A percentile compares a stretch with the other conserved stretches of the same genome.
Evolutionary conservation across 2,113 vertebrate species (phyloP).

Genomic region (Rynchops niger): DNA sequence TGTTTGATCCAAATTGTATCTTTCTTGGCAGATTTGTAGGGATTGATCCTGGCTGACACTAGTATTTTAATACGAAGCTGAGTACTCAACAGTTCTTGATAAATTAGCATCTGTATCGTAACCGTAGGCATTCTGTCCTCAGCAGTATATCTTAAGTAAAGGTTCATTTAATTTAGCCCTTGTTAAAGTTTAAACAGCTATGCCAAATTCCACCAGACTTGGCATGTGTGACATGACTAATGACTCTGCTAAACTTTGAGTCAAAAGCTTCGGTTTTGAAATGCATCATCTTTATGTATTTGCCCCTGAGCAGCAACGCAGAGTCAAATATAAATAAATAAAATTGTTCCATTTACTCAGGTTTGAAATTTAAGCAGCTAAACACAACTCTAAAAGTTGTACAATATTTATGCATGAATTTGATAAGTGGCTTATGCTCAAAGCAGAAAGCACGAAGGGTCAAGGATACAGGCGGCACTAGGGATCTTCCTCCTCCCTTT

Average conservation of each 20-base stretch:
- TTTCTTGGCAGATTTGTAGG: conserved; percentile 48
- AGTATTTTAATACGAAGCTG: background rate
- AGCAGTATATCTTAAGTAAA: conserved; percentile 8
- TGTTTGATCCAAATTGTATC: conserved; percentile 57
- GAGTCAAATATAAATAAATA: background rate
- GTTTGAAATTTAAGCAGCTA: background rate
- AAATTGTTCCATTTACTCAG: background rate
- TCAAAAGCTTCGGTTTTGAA: background rate
- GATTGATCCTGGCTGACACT: conserved; percentile 35
- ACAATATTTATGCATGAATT: background rate
- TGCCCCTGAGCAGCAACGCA: background rate
- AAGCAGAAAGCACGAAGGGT: background rate
- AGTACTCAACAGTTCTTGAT: background rate
- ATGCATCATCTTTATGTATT: background rate
- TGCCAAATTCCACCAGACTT: conserved; percentile 21
- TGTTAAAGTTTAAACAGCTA: conserved; percentile 29
- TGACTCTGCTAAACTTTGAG: conserved; percentile 6
- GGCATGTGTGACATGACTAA: conserved; percentile 19
- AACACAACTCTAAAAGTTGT: background rate
- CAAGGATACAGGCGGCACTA: background rate
- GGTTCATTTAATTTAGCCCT: conserved; percentile 6
- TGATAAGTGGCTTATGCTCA: background rate
- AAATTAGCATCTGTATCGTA: background rate
- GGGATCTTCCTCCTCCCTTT: background rate
- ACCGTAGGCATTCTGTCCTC: background rate